Evolutionary conservation across 2,113 vertebrate genomes (phyloP), one percentile per base, ranked within the genome.

Genomic region (Megaceryle maxima): DNA sequence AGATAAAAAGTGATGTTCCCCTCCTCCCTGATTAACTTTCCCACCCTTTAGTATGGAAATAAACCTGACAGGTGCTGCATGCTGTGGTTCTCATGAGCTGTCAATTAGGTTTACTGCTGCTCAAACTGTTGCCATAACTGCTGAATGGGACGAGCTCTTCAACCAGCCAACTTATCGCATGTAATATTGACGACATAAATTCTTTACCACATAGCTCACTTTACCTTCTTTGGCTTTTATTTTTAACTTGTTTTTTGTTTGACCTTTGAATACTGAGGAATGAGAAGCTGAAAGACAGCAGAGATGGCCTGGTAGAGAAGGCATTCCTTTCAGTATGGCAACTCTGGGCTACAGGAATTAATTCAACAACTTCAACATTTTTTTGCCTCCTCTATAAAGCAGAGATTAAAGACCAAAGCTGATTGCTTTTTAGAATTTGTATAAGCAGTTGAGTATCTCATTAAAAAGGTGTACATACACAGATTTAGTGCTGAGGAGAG

Each of bases 191-290:
- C 10, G 66, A 35, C 67, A 78, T 6, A 73, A 67, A 93, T 91
- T 92, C 86, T 41, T 94, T 50, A 70, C 60, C 77, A 63, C 67
- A 51, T 7, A 79, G 88, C 84, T 96, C 92, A 94, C 75, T 84
- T 94, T 5, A 95, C 50, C 53, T 94, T 88, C 78, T 75, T 67
- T 68, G 64, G 78, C 16, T 86, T 86, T 64, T 60, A 63, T 75
- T 76, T 87, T 85, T 39, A 83, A 90, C 74, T 69, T 64, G 84
- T 16, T 17, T 87, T 95, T 91, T 94, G 78, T 80, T 60, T 96
- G 92, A 93, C 92, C 94, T 96, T 96, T 93, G 67, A 85, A 68
- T 22, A n/a, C 35, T n/a, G 88, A 84, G 90, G 87, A 90, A 73
- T 26, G 53, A 83, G 59, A 89, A 83, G 78, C 44, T 80, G 29